Conservation (phyloP, 2,888 invertebrate genomes). For the Cataglyphis altisquamis region DNA sequence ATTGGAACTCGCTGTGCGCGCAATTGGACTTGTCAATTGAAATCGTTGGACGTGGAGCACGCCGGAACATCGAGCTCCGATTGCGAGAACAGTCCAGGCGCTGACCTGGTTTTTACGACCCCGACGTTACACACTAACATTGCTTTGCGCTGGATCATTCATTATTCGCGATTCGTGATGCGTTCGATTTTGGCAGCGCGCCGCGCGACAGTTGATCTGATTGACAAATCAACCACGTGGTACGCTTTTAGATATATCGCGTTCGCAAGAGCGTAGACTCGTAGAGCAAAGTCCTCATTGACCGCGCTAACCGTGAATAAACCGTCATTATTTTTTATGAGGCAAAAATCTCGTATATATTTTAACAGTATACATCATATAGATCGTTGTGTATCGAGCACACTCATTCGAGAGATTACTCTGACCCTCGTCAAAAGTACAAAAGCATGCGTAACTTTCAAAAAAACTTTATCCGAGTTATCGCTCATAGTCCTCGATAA, state of each 20-base stretch:
- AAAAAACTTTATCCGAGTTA: background rate
- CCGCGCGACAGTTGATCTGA: background rate
- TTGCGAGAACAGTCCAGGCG: background rate
- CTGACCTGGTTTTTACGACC: conserved; percentile 15
- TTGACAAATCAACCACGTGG: background rate
- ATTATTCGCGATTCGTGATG: conserved; percentile 1
- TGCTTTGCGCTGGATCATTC: background rate
- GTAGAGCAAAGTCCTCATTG: background rate
- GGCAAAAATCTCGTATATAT: background rate
- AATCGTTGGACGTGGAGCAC: conserved; percentile 1
- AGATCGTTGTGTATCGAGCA: background rate
- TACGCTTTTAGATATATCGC: background rate
- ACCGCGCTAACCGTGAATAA: background rate
- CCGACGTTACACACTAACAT: background rate
- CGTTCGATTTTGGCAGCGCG: background rate
- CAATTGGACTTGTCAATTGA: background rate
- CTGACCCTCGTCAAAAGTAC: background rate
- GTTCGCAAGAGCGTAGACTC: background rate
- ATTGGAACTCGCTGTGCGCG: conserved; percentile 1
- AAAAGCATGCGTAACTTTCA: background rate
- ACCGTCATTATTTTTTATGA: background rate
- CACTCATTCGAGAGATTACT: background rate
- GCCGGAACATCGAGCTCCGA: background rate
- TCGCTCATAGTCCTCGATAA: background rate
- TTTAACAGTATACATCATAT: background rate